Evolutionary conservation across 2,888 invertebrate species (phyloP).

Genomic region (Oligia strigilis): DNA sequence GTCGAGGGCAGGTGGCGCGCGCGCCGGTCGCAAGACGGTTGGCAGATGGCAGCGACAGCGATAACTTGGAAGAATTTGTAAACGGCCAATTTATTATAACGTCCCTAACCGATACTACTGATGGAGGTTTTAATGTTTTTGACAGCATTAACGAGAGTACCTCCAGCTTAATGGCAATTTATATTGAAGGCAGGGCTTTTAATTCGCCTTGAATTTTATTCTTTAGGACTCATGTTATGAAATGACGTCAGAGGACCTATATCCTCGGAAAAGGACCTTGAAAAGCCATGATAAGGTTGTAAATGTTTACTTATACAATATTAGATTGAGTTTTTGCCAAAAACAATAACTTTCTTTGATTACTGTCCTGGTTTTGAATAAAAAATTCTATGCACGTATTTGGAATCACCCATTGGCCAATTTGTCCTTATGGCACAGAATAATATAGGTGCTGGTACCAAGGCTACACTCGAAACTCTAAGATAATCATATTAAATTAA

Average conservation of each 20-base stretch:
- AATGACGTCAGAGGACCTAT: conserved; percentile 17
- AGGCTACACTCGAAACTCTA: conserved; percentile 20
- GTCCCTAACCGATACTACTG: conserved; percentile 42
- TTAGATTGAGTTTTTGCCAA: conserved; percentile 44
- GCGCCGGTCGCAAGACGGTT: conserved; percentile 58
- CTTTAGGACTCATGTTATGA: conserved; percentile 4
- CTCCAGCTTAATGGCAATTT: conserved; percentile 25
- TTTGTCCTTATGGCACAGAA: conserved; percentile 12
- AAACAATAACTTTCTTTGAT: conserved; percentile 49
- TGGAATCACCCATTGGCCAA: conserved; percentile 19
- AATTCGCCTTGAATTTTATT: conserved; percentile 14
- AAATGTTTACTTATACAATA: conserved; percentile 19
- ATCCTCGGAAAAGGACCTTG: conserved; percentile 17
- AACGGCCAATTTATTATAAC: conserved; percentile 58
- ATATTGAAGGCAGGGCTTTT: background rate
- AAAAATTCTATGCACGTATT: conserved; percentile 31
- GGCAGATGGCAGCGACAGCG: conserved; percentile 60
- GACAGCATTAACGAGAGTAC: conserved; percentile 33
- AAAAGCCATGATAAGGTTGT: conserved; percentile 7
- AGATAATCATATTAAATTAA: conserved; percentile 23
- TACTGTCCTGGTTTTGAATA: conserved; percentile 16
- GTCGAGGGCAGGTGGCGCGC: conserved; percentile 62
- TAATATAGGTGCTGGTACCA: conserved; percentile 1
- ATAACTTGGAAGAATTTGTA: conserved; percentile 61
- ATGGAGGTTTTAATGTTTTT: conserved; percentile 37